Conservation (phyloP, 2,113 vertebrate genomes). For the Elachura formosa region DNA sequence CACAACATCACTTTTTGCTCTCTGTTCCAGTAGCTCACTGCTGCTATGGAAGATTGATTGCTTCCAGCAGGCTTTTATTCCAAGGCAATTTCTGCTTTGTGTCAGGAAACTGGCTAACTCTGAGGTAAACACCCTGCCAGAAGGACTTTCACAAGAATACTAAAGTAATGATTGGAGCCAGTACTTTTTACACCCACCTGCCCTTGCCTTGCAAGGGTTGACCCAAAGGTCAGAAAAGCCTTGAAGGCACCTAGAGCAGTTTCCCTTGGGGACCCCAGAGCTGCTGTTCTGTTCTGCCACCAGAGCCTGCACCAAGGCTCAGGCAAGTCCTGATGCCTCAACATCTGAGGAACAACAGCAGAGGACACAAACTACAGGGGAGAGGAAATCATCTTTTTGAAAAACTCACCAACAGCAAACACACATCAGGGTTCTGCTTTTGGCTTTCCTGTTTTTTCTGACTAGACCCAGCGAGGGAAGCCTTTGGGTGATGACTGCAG, state of each 20-base stretch:
- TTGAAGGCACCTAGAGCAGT: background rate
- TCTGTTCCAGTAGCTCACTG: background rate
- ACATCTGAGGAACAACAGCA: background rate
- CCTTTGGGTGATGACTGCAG: no score
- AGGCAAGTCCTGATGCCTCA: accelerated
- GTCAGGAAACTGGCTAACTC: background rate
- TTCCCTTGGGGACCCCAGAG: background rate
- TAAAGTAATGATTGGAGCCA: background rate
- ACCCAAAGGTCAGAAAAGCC: background rate
- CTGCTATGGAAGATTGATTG: background rate
- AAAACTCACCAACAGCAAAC: background rate
- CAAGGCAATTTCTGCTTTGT: background rate
- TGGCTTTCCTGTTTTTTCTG: background rate
- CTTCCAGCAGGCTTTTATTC: background rate
- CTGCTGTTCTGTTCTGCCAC: background rate
- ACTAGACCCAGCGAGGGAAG: background rate
- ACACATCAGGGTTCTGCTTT: accelerated
- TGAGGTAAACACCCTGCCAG: background rate
- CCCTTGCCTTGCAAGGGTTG: background rate
- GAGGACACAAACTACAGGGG: background rate
- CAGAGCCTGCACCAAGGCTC: background rate
- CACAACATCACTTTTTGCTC: background rate
- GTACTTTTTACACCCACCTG: background rate
- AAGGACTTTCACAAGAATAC: background rate
- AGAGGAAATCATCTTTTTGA: background rate